Conservation (phyloP, 30 jellyfish, hydroid and myxozoan genomes). For the Aurelia sp. region DNA sequence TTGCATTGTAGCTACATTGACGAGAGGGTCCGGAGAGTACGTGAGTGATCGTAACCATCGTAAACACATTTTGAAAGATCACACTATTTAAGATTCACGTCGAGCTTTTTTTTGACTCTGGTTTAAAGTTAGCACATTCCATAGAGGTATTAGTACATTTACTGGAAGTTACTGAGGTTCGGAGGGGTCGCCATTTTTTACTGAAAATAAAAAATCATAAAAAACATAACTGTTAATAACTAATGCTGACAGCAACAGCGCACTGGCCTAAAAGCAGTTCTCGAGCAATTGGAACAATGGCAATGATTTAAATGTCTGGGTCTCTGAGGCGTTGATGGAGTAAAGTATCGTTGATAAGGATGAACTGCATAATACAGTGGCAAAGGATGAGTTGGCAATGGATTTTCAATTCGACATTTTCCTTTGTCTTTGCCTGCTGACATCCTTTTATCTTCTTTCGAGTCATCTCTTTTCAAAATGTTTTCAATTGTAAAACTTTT, state of each 20-base stretch:
- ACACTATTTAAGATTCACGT: too few species aligned
- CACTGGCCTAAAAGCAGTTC: slow-evolving; percentile 68
- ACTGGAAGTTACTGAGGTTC: too few species aligned
- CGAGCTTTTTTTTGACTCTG: too few species aligned
- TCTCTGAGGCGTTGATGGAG: slow-evolving; percentile 37
- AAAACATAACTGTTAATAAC: too few species aligned
- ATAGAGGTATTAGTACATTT: too few species aligned
- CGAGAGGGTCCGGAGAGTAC: too few species aligned
- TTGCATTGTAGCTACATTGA: too few species aligned
- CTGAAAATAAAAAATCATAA: too few species aligned
- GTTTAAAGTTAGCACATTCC: too few species aligned
- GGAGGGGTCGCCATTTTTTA: too few species aligned
- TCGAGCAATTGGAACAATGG: slow-evolving; percentile 33
- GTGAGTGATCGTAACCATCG: too few species aligned
- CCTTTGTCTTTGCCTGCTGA: slow-evolving; percentile 8
- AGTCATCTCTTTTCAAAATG: slow-evolving; percentile 50
- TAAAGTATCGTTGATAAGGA: slow-evolving; percentile 44
- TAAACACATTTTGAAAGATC: too few species aligned
- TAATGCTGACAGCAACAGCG: slow-evolving; percentile 68
- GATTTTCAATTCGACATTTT: slow-evolving; percentile 27
- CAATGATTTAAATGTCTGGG: slow-evolving; percentile 35
- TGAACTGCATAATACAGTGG: slow-evolving; percentile 50
- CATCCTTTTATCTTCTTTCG: slow-evolving; percentile 10
- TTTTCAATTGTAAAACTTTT: slow-evolving; percentile 59
- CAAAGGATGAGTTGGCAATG: slow-evolving; percentile 50